Conservation (phyloP, 1,140 invertebrate species). For the Cecropterus lyciades region DNA sequence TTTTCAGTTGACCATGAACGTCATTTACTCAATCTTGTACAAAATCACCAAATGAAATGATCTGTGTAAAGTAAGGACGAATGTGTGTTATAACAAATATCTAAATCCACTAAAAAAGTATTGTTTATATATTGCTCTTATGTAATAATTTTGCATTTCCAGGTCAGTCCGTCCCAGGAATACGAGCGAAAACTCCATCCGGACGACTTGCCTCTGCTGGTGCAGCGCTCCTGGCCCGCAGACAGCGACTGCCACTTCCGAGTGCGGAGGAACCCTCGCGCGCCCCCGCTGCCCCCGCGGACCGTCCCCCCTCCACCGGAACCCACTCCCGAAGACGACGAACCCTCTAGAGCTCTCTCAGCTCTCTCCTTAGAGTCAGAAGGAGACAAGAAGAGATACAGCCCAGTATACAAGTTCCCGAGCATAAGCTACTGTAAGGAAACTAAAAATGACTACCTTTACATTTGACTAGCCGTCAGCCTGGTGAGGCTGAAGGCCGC, state of each 20-base stretch:
- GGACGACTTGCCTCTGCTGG: slow-evolving; percentile 93
- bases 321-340: slow-evolving; percentile 52
- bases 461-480: slow-evolving; percentile 66
- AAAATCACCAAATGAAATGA: too few relatives aligned
- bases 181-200: slow-evolving; percentile 94
- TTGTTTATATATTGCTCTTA: too few relatives aligned
- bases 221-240: slow-evolving; percentile 90
- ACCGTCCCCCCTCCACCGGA: slow-evolving; percentile 43
- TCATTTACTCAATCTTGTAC: too few relatives aligned
- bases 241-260: slow-evolving; percentile 89
- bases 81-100: too few relatives aligned
- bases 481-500: slow-evolving; percentile 43
- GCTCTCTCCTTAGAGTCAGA: slow-evolving; percentile 73
- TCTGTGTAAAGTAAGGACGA: too few relatives aligned
- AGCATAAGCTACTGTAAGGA: slow-evolving; percentile 78
- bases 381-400: slow-evolving; percentile 71
- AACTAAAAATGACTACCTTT: slow-evolving; percentile 77
- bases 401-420: slow-evolving; percentile 82
- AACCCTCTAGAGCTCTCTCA: slow-evolving; percentile 71
- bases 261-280: slow-evolving; percentile 91
- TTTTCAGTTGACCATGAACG: too few relatives aligned
- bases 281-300: slow-evolving; percentile 86
- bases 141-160: slow-evolving; percentile 38
- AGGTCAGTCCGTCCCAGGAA: slow-evolving; percentile 88
- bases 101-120: too few relatives aligned